A percentile compares a stretch with the other conserved stretches of the same genome.
phyloP scores from a whole-genome alignment of 30 jellyfish, hydroid and myxozoan genomes.

The Aurelia coerulea region DNA sequence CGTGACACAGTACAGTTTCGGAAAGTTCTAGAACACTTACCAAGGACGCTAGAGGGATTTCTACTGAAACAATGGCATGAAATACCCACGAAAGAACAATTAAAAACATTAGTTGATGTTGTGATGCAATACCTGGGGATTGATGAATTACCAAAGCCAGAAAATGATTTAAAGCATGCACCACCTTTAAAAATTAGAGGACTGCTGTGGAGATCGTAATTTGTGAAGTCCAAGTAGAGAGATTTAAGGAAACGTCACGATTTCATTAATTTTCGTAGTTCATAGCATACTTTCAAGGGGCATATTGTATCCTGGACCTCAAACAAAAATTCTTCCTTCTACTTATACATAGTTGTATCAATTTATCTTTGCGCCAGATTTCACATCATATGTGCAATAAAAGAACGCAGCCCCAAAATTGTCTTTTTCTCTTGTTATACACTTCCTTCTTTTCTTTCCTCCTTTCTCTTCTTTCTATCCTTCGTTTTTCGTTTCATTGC shows the following conservation, averaged over 20 bases:
- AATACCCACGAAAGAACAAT: slow-evolving; percentile 79
- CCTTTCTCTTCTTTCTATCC: too few relatives aligned
- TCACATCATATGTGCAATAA: too few relatives aligned
- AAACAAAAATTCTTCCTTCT: too few relatives aligned
- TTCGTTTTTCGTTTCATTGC: too few relatives aligned
- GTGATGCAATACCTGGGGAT: slow-evolving; percentile 70
- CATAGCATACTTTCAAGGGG: too few relatives aligned
- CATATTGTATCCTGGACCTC: too few relatives aligned
- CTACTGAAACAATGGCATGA: slow-evolving; percentile 98
- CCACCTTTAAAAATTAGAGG: slow-evolving; percentile 96
- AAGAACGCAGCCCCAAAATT: too few relatives aligned
- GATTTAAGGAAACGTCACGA: background rate
- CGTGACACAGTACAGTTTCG: slow-evolving; percentile 71
- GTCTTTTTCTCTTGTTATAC: too few relatives aligned
- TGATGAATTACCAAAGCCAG: slow-evolving; percentile 50
- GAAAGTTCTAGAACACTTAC: slow-evolving; percentile 76
- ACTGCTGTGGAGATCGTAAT: slow-evolving; percentile 90
- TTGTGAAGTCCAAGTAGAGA: background rate
- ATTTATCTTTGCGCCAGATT: too few relatives aligned
- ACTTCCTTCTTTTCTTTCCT: too few relatives aligned
- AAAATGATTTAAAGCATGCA: slow-evolving; percentile 67
- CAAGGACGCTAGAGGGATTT: slow-evolving; percentile 64
- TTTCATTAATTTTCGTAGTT: too few relatives aligned
- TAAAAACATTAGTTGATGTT: slow-evolving; percentile 50
- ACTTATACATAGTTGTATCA: too few relatives aligned